Percentiles rank a stretch among this genome's conserved stretches.
Conservation (phyloP, 1,140 invertebrate species). For the Cherax quadricarinatus region DNA sequence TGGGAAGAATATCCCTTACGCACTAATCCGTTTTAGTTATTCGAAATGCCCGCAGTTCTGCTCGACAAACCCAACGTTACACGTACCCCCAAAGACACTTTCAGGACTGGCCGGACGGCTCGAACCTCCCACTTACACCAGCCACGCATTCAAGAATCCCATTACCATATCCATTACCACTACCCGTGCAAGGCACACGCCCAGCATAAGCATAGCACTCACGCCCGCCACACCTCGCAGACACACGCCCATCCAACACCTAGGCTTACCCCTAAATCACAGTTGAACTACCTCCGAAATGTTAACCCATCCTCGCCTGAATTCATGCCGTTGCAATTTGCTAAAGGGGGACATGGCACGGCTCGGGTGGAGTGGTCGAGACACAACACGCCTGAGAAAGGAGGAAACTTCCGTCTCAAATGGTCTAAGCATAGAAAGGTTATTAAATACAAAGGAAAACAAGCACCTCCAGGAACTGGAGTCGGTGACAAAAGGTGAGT, state of each 20-base stretch:
- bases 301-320: background rate
- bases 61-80: background rate
- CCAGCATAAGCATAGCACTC: background rate
- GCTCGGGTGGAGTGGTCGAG: constrained; percentile 28
- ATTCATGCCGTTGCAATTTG: constrained; percentile 17
- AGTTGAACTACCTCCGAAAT: background rate
- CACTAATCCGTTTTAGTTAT: background rate
- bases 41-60: background rate
- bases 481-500: constrained; percentile 20
- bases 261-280: background rate
- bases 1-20: background rate
- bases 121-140: background rate
- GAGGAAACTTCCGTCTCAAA: constrained; percentile 27
- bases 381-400: constrained; percentile 24
- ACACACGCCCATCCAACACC: background rate
- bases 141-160: background rate
- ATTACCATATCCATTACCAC: constrained; percentile 56
- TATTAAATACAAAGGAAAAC: background rate
- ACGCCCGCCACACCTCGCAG: background rate
- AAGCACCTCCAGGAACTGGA: background rate
- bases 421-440: constrained; percentile 20
- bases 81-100: background rate
- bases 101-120: background rate
- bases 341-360: constrained; percentile 4
- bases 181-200: background rate